Conservation (phyloP, 2,888 invertebrate species). For the Watsonalla binaria region DNA sequence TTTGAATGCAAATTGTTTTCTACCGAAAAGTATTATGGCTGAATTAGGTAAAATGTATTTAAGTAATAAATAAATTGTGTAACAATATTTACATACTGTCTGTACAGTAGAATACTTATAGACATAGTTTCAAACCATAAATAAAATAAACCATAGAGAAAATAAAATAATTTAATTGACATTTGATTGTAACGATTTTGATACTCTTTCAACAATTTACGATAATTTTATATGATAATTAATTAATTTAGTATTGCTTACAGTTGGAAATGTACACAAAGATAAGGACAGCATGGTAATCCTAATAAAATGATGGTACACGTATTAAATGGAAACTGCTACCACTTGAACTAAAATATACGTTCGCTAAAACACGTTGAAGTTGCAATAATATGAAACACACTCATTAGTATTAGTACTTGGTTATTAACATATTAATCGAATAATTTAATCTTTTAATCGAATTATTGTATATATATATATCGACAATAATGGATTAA, state of each 20-base stretch:
- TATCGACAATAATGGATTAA: too few species aligned
- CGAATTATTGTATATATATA: background rate
- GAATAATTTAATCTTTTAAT: background rate
- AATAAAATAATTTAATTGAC: background rate
- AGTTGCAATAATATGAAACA: constrained; percentile 3
- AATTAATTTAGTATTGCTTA: too few species aligned
- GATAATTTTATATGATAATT: too few species aligned
- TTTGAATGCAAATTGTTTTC: too few species aligned
- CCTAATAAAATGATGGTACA: constrained; percentile 21
- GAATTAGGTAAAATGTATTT: background rate
- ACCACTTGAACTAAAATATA: constrained; percentile 9
- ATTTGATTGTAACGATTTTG: background rate
- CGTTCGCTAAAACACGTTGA: constrained; percentile 11
- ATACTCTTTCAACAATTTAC: background rate
- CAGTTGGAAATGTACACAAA: too few species aligned
- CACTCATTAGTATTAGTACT: constrained; percentile 5
- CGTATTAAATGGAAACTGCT: constrained; percentile 27
- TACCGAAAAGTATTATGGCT: too few species aligned
- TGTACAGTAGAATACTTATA: background rate
- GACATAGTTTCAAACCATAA: background rate
- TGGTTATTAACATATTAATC: background rate
- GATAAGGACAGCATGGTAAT: background rate
- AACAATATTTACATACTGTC: too few species aligned
- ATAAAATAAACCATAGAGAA: background rate
- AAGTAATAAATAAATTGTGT: background rate